Percentiles rank a stretch among this genome's conserved stretches.
Evolutionary conservation across 2,797 vertebrate species (phyloP).

Genomic region (Bufotes viridis): DNA sequence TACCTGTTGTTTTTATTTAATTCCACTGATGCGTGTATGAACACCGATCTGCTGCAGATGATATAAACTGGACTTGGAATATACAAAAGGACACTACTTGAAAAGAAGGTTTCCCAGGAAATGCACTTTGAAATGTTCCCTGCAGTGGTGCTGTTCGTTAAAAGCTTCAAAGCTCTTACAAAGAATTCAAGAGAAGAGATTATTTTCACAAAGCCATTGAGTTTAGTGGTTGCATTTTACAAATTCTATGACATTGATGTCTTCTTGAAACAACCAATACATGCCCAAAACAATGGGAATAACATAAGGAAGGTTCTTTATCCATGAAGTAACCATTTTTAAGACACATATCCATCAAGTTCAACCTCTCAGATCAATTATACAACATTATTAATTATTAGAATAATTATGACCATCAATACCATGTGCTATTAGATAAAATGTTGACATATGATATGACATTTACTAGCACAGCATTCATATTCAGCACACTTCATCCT

Average conservation of each 20-base stretch:
- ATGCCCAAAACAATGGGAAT: neutral
- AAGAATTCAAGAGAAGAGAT: neutral
- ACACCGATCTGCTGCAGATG: constrained; percentile 13
- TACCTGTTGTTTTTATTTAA: constrained; percentile 42
- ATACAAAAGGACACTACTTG: constrained; percentile 33
- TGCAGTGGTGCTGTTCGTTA: constrained; percentile 20
- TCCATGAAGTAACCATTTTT: too few species aligned
- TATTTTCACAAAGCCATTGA: neutral
- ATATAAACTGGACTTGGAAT: constrained; percentile 13
- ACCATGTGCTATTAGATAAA: too few species aligned
- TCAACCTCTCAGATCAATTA: too few species aligned
- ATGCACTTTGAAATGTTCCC: constrained; percentile 24
- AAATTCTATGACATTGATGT: neutral
- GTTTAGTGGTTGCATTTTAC: neutral
- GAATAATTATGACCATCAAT: too few species aligned
- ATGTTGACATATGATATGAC: too few species aligned
- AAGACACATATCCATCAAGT: too few species aligned
- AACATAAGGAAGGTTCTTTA: neutral
- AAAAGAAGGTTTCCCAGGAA: constrained; percentile 19
- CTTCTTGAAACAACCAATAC: neutral
- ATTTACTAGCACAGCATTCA: too few species aligned
- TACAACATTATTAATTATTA: too few species aligned
- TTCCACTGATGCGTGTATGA: constrained; percentile 19
- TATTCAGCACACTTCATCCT: too few species aligned
- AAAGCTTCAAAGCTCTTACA: neutral